Percentiles rank a stretch among this genome's conserved stretches.
These are phyloP conservation scores for Lycophotia porphyrea DNA, from an alignment of 2,888 invertebrate genomes.

Conservation along the genomic window DNA sequence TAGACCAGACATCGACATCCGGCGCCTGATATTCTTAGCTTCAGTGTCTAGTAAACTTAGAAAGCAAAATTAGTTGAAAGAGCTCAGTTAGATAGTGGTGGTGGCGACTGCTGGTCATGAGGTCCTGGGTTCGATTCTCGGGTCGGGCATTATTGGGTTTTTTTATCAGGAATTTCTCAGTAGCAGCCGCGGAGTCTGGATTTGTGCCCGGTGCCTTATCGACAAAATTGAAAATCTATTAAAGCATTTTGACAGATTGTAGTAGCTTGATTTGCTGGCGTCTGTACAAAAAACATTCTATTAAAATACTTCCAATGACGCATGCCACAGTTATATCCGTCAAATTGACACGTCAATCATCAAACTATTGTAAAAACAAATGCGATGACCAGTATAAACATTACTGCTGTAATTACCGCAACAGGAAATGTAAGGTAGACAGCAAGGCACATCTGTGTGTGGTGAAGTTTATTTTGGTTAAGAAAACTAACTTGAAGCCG, in stretches of 20 bases:
- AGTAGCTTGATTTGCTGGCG: too few relatives aligned
- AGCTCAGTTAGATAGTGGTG: too few relatives aligned
- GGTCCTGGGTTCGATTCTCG: too few relatives aligned
- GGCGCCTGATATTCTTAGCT: conserved; percentile 39
- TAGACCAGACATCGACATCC: conserved; percentile 44
- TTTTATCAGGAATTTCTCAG: too few relatives aligned
- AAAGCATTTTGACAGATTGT: too few relatives aligned
- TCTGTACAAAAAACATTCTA: too few relatives aligned
- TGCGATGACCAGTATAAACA: conserved; percentile 38
- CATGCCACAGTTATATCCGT: conserved; percentile 16
- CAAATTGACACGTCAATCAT: conserved; percentile 50
- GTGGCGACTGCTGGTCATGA: too few relatives aligned
- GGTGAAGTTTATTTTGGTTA: conserved; percentile 37
- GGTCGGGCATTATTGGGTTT: too few relatives aligned
- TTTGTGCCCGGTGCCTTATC: too few relatives aligned
- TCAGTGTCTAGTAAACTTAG: background rate
- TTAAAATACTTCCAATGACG: too few relatives aligned
- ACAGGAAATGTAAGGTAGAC: conserved; percentile 74
- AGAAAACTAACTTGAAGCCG: background rate
- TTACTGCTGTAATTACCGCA: conserved; percentile 27
- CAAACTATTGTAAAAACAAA: conserved; percentile 22
- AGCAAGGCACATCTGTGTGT: conserved; percentile 71
- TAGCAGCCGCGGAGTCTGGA: too few relatives aligned
- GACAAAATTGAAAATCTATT: too few relatives aligned
- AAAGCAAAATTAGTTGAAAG: background rate